Conservation (phyloP, 2,888 invertebrate genomes). For the Idaea aversata region DNA sequence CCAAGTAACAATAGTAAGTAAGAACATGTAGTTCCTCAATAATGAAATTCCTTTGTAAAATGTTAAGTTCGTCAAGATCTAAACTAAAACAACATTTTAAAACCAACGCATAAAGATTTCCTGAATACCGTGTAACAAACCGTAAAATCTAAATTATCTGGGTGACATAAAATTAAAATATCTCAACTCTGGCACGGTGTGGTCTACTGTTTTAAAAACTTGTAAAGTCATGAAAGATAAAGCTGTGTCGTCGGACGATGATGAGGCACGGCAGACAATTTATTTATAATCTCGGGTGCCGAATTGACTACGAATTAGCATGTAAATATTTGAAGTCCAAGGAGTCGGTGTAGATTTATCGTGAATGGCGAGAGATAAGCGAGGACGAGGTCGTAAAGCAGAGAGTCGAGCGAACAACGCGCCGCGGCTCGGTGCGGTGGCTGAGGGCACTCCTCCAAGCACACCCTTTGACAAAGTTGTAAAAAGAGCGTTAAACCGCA, state of each 20-base stretch:
- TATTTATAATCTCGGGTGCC: conserved; percentile 78
- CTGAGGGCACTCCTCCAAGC: conserved; percentile 39
- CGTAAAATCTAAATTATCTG: conserved; percentile 65
- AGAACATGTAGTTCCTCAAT: neutral
- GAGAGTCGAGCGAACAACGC: conserved; percentile 29
- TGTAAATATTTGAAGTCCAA: conserved; percentile 80
- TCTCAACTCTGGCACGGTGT: conserved; percentile 44
- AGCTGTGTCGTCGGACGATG: conserved; percentile 58
- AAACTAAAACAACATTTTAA: conserved; percentile 40
- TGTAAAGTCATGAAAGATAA: conserved; percentile 73
- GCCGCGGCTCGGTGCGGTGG: conserved; percentile 34
- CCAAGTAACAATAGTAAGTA: conserved; percentile 6
- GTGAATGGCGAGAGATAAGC: conserved; percentile 72
- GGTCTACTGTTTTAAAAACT: conserved; percentile 66
- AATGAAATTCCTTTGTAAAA: neutral
- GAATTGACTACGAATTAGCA: conserved; percentile 78
- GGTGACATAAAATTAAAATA: conserved; percentile 68
- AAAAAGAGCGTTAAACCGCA: conserved; percentile 79
- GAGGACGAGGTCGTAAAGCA: conserved; percentile 73
- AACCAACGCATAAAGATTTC: conserved; percentile 44
- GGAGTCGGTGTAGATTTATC: conserved; percentile 76
- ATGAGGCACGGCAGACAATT: conserved; percentile 66
- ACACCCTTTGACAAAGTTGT: conserved; percentile 78
- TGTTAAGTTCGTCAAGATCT: conserved; percentile 3
- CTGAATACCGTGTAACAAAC: conserved; percentile 37